Evolutionary conservation across 2,113 vertebrate genomes (phyloP), one percentile per base, ranked within the genome.

Genomic region (Canis aureus): DNA sequence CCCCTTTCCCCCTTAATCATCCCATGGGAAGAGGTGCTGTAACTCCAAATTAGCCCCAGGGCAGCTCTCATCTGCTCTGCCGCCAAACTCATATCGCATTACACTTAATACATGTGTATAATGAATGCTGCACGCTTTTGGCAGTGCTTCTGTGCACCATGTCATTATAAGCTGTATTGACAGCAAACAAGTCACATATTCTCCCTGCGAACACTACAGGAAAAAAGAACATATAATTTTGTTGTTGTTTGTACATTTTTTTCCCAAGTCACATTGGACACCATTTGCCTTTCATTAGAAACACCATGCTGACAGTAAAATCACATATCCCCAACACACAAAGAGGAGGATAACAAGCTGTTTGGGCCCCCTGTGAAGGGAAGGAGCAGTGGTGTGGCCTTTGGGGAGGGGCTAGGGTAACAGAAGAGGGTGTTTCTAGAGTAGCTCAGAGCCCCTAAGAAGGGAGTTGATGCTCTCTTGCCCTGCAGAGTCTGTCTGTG

Each of bases 251-350:
- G 97, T 98, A 98, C 87, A n/a, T 97, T 98, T 98, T 98, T 97
- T 97, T 97, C 96, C 43, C 96, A 92, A 98, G 98, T 98, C 98
- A 98, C 97, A 98, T 98, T 98, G 98, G 98, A 98, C 93, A 98
- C 98, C 98, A 99, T 98, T 99, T 99, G 98, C 98, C 98, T 98
- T 99, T 99, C 98, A 98, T 98, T 98, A 99, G 97, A 92, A 98
- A 98, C 96, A 98, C 97, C 64, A 98, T 96, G 98, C 98, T 99
- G 99, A 98, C 98, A 98, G 98, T 98, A 99, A 99, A 98, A 99
- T 98, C 98, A 98, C 98, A 99, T 97, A 97, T 95, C 98, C 94
- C 98, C 98, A 97, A 96, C 94, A 98, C 89, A 98, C 97, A 99
- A 98, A 99, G 97, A 97, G 88, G 89, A 98, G 97, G 90, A 98